A percentile compares a stretch with the other conserved stretches of the same genome.
Conservation (phyloP, 1,140 invertebrate species). For the Cydia strobilella region DNA sequence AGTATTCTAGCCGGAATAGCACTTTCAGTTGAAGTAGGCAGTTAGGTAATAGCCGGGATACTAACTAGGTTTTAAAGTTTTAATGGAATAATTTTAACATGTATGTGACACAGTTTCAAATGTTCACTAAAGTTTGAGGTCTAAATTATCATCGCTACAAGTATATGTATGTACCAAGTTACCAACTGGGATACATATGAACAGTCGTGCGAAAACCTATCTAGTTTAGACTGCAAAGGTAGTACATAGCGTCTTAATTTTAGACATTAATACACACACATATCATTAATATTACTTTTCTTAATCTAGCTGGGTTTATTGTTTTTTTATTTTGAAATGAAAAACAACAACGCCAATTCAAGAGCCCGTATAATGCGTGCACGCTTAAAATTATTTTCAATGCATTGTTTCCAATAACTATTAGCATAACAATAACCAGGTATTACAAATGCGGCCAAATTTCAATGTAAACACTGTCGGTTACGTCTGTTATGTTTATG, state of each 20-base stretch:
- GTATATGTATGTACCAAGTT: too few species aligned
- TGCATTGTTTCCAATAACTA: constrained; percentile 12
- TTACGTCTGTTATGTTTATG: constrained; percentile 21
- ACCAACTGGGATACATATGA: too few species aligned
- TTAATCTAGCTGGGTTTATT: background rate
- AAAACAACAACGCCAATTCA: background rate
- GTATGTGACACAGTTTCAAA: background rate
- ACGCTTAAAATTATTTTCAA: constrained; percentile 1
- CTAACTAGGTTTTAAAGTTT: background rate
- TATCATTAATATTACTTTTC: too few species aligned
- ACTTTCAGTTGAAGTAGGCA: background rate
- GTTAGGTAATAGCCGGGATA: constrained; percentile 7
- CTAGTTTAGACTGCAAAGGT: too few species aligned
- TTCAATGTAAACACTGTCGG: constrained; percentile 23
- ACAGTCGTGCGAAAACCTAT: too few species aligned
- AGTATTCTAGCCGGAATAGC: constrained; percentile 8
- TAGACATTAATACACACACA: too few species aligned
- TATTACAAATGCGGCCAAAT: constrained; percentile 30
- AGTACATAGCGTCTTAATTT: too few species aligned
- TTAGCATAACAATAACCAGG: constrained; percentile 31
- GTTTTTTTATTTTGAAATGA: background rate
- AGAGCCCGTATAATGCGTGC: background rate
- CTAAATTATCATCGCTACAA: background rate
- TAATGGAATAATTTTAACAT: background rate
- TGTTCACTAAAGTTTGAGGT: background rate